These are phyloP conservation scores for Trypoxylon attenuatum DNA, from an alignment of 2,888 invertebrate genomes.

Conservation along the genomic window DNA sequence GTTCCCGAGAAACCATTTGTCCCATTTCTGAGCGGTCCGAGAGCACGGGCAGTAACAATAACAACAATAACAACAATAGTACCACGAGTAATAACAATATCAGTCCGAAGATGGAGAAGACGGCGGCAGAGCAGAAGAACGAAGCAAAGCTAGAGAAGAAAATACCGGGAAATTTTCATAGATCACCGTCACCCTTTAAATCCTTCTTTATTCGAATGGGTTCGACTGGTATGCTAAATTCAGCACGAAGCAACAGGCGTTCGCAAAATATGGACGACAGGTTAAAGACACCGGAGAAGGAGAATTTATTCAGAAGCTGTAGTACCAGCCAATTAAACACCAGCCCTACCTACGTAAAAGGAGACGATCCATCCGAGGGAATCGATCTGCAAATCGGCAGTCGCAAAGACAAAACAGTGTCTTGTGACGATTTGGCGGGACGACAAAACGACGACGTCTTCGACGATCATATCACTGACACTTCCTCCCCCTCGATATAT, in stretches of 20 bases:
- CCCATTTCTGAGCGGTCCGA: constrained; percentile 70
- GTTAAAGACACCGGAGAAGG: constrained; percentile 75
- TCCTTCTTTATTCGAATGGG: constrained; percentile 86
- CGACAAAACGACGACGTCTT: constrained; percentile 54
- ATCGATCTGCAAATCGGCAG: constrained; percentile 78
- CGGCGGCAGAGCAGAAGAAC: constrained; percentile 52
- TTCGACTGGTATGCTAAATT: constrained; percentile 85
- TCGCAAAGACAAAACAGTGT: constrained; percentile 69
- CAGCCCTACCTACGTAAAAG: constrained; percentile 80
- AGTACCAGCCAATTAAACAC: constrained; percentile 86
- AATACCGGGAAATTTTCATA: constrained; percentile 74
- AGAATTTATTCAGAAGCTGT: constrained; percentile 82
- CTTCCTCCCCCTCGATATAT: constrained; percentile 14
- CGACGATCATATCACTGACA: constrained; percentile 36
- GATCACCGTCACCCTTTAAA: constrained; percentile 82
- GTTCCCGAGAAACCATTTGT: constrained; percentile 78
- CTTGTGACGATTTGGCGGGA: constrained; percentile 69
- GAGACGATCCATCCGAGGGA: constrained; percentile 88
- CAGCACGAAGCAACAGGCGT: constrained; percentile 72
- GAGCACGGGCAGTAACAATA: constrained; percentile 58
- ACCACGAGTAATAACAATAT: constrained; percentile 51
- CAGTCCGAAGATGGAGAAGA: constrained; percentile 43
- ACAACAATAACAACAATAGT: constrained; percentile 52
- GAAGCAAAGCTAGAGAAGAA: constrained; percentile 56
- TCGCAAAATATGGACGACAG: constrained; percentile 75